Base-by-base conservation (phyloP, 2,888 invertebrate genomes). In the Lithophane socia region DNA sequence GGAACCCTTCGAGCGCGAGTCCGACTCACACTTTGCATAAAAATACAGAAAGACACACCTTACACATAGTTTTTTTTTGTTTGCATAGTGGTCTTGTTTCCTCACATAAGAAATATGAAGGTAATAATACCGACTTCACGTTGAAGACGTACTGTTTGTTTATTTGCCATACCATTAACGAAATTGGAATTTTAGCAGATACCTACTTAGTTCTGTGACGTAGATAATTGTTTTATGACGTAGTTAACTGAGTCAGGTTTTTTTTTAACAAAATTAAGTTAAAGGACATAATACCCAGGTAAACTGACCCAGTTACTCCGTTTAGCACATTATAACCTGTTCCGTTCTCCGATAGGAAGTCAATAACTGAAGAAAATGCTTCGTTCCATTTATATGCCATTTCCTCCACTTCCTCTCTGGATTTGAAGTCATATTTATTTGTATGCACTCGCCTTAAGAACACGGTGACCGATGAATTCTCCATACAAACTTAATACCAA, bases 111-210 rank as follows among this genome's bases (percentile, higher is more conserved):
- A 74, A 63, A 70, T 70, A 52, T 44, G 42, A 60, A 78, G 21
- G 37, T 60, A 60, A 80, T 65, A 42, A 60, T n/a, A 52, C 12
- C 21, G n/a, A 63, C 63, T 75, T 65, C 63, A 83, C 64, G 65
- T 78, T 66, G 70, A 80, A 61, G 69, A 73, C 70, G n/a, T 16
- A 42, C 29, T 76, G 82, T 82, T 85, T 79, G 76, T 84, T 68
- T 80, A 69, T 80, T 75, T 78, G 80, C 73, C 76, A 77, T 73
- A 85, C 77, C 83, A 85, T 86, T 85, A 83, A 75, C 73, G 73
- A 80, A 86, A 87, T 80, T 80, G 76, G 71, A 68, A 73, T 79
- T 79, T 80, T 66, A 67, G 71, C 5, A 42, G 13, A 49, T 64
- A 61, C 47, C 37, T 37, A 37, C 37, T 77, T 56, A 42, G 42